Percentiles rank a stretch among this genome's conserved stretches.
These are phyloP conservation scores for Siniperca obscura DNA, from an alignment of 2,797 vertebrate species.

Conservation along the genomic window DNA sequence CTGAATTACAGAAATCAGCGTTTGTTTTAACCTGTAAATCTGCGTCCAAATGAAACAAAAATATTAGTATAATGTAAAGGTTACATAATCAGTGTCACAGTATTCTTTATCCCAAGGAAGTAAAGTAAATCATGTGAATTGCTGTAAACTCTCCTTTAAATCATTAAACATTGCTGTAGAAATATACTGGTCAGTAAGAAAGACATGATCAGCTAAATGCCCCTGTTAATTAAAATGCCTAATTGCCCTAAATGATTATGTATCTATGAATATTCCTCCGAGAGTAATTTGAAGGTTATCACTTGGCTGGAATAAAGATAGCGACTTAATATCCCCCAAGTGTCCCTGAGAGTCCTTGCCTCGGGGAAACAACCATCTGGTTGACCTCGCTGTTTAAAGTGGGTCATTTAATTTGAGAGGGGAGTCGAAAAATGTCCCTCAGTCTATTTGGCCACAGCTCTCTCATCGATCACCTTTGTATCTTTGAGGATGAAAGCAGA, in stretches of 20 bases:
- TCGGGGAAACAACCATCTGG: slow-evolving; percentile 76
- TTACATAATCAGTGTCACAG: background rate
- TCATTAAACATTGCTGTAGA: slow-evolving; percentile 18
- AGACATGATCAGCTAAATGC: slow-evolving; percentile 52
- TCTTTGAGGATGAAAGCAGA: slow-evolving; percentile 40
- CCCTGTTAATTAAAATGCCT: slow-evolving; percentile 64
- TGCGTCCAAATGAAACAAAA: background rate
- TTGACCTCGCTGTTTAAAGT: slow-evolving; percentile 69
- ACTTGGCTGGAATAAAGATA: slow-evolving; percentile 61
- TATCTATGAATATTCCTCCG: slow-evolving; percentile 64
- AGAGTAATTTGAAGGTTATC: slow-evolving; percentile 71
- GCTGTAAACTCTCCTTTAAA: slow-evolving; percentile 25
- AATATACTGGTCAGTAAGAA: slow-evolving; percentile 46
- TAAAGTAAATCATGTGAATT: slow-evolving; percentile 4
- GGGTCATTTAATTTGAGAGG: slow-evolving; percentile 65
- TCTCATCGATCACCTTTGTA: slow-evolving; percentile 30
- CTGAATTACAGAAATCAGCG: background rate
- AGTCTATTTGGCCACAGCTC: slow-evolving; percentile 14
- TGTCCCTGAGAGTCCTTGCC: slow-evolving; percentile 73
- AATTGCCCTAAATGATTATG: slow-evolving; percentile 65
- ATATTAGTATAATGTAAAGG: background rate
- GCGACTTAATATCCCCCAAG: slow-evolving; percentile 59
- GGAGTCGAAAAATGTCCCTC: slow-evolving; percentile 36
- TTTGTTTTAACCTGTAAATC: background rate
- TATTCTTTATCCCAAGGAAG: background rate